Conservation (phyloP, 2,888 invertebrate genomes). For the Halictus quadricinctus region DNA sequence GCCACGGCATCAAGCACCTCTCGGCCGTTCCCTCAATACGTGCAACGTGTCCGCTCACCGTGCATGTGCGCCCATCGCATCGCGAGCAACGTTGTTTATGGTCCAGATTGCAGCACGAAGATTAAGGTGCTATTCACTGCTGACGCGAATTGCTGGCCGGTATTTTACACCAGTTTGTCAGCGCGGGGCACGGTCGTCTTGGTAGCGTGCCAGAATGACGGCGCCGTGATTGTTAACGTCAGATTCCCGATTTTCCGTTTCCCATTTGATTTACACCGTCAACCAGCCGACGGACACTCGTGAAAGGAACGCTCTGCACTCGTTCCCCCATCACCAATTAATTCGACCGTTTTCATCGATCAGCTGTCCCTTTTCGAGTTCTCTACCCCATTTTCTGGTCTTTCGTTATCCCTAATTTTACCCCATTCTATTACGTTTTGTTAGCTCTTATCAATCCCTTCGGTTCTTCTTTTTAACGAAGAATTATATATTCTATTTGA, state of each 20-base stretch:
- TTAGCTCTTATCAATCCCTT: not conserved
- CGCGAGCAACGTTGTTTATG: slow-evolving; percentile 74
- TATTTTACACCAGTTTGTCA: slow-evolving; percentile 57
- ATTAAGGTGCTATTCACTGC: slow-evolving; percentile 76
- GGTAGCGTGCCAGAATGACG: slow-evolving; percentile 30
- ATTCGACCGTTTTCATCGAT: not conserved
- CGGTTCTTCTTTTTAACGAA: not conserved
- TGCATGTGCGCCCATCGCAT: slow-evolving; percentile 33
- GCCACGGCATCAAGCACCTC: slow-evolving; percentile 37
- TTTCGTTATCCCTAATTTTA: not conserved
- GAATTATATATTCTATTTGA: not conserved
- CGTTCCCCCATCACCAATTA: not conserved
- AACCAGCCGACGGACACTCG: slow-evolving; percentile 1
- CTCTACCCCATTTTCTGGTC: not conserved
- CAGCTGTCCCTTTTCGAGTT: not conserved
- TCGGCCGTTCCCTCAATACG: slow-evolving; percentile 52
- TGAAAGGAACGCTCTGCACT: not conserved
- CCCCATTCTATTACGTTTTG: not conserved
- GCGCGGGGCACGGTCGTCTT: not conserved
- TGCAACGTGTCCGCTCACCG: slow-evolving; percentile 40
- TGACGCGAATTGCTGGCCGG: slow-evolving; percentile 54
- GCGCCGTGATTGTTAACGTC: slow-evolving; percentile 1
- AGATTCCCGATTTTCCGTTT: slow-evolving; percentile 25
- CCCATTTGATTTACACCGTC: slow-evolving; percentile 8
- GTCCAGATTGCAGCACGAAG: slow-evolving; percentile 71